phyloP scores from a whole-genome alignment of 1,140 invertebrate genomes.

The Yoshiicerus persimilis region DNA sequence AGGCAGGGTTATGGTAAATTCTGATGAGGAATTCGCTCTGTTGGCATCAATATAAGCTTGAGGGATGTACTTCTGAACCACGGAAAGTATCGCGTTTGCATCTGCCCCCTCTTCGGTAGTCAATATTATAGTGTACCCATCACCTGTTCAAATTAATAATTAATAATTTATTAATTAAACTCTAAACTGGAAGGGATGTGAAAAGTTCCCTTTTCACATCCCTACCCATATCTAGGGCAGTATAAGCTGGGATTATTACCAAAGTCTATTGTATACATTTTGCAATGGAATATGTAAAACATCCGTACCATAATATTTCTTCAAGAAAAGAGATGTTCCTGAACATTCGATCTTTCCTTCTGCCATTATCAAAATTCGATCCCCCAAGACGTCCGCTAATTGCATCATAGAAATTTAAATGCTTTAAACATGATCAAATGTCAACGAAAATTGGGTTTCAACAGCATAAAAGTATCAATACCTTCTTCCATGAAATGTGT shows the following conservation, averaged over 20 bases:
- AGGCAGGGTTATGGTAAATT: constrained; percentile 56
- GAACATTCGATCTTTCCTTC: constrained; percentile 60
- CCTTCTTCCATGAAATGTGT: constrained; percentile 65
- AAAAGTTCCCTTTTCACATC: too few species aligned
- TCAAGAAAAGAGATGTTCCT: constrained; percentile 61
- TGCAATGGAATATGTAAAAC: too few species aligned
- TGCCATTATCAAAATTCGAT: constrained; percentile 63
- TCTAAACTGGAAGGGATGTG: too few species aligned
- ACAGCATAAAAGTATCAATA: too few species aligned
- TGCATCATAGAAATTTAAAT: too few species aligned
- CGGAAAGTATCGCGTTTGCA: not conserved
- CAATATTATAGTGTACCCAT: constrained; percentile 21
- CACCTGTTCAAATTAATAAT: too few species aligned
- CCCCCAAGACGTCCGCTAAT: constrained; percentile 66
- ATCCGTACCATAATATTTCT: constrained; percentile 62
- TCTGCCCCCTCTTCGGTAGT: not conserved
- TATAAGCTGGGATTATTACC: too few species aligned
- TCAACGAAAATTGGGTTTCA: too few species aligned
- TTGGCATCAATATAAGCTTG: constrained; percentile 53
- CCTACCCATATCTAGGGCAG: too few species aligned
- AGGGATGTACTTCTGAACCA: constrained; percentile 23
- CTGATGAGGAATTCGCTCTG: constrained; percentile 58
- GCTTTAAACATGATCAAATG: too few species aligned
- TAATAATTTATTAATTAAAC: too few species aligned
- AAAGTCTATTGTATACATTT: too few species aligned